phyloP scores from a whole-genome alignment of 2,797 vertebrate genomes.

The Siniperca undulata region DNA sequence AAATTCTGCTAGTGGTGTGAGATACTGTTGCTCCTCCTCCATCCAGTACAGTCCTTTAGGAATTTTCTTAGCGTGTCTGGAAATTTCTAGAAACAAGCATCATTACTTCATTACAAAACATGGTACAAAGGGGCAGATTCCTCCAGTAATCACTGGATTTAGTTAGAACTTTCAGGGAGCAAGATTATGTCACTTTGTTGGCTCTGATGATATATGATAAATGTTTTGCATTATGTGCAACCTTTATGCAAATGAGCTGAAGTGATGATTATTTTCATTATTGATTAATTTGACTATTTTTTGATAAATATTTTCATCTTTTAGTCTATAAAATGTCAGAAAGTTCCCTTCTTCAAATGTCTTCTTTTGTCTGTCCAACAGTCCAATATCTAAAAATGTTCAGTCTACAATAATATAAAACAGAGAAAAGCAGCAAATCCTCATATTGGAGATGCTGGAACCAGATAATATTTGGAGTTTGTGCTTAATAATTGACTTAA shows the following conservation, averaged over 20 bases:
- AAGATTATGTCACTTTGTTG: neutral
- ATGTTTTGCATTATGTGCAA: neutral
- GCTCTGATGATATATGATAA: neutral
- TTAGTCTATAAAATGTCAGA: neutral
- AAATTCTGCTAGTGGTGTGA: neutral
- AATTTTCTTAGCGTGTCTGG: neutral
- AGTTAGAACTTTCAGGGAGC: neutral
- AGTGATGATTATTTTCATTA: neutral
- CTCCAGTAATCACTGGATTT: neutral
- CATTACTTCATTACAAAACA: neutral
- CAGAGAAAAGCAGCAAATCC: neutral
- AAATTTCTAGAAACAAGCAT: conserved; percentile 29
- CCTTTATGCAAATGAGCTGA: neutral
- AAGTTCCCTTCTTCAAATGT: neutral
- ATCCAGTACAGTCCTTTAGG: neutral
- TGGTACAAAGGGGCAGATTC: neutral
- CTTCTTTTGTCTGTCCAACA: neutral
- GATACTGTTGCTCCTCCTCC: neutral
- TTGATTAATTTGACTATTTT: neutral
- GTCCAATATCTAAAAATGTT: neutral
- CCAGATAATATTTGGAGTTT: neutral
- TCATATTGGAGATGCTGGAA: neutral
- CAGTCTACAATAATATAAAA: neutral
- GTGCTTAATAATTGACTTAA: neutral
- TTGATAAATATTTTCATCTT: neutral